Conservation (phyloP, 2,888 invertebrate genomes). For the Scaeva pyrastri region DNA sequence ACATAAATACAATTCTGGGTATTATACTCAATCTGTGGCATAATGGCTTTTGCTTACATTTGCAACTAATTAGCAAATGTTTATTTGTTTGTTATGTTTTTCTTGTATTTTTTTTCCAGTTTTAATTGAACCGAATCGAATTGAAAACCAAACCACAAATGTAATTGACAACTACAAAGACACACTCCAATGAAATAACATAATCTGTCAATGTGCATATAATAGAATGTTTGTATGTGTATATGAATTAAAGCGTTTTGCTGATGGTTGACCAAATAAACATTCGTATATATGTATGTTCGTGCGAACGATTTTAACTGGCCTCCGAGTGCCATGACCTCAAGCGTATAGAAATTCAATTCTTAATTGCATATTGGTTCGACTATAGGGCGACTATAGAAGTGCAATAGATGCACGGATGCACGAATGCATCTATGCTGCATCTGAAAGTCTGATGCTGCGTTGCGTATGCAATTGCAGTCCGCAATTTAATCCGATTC, state of each 20-base stretch:
- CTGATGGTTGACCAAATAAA: slow-evolving; percentile 9
- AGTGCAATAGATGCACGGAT: slow-evolving; percentile 38
- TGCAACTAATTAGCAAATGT: slow-evolving; percentile 58
- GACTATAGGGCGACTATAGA: not conserved
- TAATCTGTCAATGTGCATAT: slow-evolving; percentile 36
- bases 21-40: slow-evolving; percentile 39
- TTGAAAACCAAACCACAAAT: slow-evolving; percentile 70
- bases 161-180: slow-evolving; percentile 56
- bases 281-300: not conserved
- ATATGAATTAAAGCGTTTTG: slow-evolving; percentile 17
- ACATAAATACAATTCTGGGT: slow-evolving; percentile 5
- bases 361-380: slow-evolving; percentile 62
- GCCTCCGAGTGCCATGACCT: slow-evolving; percentile 61
- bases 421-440: slow-evolving; percentile 23
- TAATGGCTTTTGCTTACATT: slow-evolving; percentile 39
- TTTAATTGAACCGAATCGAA: slow-evolving; percentile 64
- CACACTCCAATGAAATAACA: slow-evolving; percentile 26
- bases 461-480: slow-evolving; percentile 27
- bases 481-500: slow-evolving; percentile 63
- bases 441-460: not conserved
- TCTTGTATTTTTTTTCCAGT: slow-evolving; percentile 18
- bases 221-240: too few relatives aligned
- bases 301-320: not conserved
- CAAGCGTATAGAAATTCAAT: slow-evolving; percentile 63
- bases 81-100: slow-evolving; percentile 18